These are phyloP conservation scores for Ormyrus labotus DNA, from an alignment of 2,888 invertebrate species.

Conservation along the genomic window DNA sequence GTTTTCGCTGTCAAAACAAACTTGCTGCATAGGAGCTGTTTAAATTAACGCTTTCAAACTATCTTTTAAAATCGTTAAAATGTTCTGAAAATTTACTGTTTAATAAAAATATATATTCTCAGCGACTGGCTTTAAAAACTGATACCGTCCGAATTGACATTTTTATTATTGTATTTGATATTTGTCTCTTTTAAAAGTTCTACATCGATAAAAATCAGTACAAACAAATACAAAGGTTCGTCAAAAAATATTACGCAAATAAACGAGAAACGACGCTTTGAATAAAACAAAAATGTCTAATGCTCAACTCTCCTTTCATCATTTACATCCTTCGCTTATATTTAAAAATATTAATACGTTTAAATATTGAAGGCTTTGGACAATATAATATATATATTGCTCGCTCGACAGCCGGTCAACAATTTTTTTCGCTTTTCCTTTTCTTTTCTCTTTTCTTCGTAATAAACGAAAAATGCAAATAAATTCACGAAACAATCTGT, in stretches of 20 bases:
- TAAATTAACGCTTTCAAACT: constrained; percentile 1
- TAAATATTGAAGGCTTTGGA: constrained; percentile 25
- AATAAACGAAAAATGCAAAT: neutral
- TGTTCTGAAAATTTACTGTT: constrained; percentile 34
- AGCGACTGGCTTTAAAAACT: constrained; percentile 4
- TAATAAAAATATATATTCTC: constrained; percentile 29
- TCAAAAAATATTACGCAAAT: constrained; percentile 21
- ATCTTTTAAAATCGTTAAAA: constrained; percentile 16
- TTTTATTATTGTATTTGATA: constrained; percentile 21
- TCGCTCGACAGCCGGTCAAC: constrained; percentile 30
- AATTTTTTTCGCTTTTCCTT: constrained; percentile 41
- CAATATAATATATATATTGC: constrained; percentile 17
- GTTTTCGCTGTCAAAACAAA: neutral
- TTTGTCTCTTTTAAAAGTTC: constrained; percentile 14
- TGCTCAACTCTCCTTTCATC: constrained; percentile 26
- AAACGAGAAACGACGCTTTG: neutral
- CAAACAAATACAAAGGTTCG: neutral
- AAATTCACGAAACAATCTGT: neutral
- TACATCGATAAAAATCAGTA: neutral
- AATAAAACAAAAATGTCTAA: constrained; percentile 11
- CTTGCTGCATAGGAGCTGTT: too few relatives aligned
- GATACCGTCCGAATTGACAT: constrained; percentile 23
- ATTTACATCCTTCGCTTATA: neutral
- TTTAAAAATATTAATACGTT: constrained; percentile 46
- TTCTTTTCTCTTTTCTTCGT: constrained; percentile 10